These are phyloP conservation scores for Harpagifer antarcticus DNA, from an alignment of 2,797 vertebrate species.

Conservation along the genomic window DNA sequence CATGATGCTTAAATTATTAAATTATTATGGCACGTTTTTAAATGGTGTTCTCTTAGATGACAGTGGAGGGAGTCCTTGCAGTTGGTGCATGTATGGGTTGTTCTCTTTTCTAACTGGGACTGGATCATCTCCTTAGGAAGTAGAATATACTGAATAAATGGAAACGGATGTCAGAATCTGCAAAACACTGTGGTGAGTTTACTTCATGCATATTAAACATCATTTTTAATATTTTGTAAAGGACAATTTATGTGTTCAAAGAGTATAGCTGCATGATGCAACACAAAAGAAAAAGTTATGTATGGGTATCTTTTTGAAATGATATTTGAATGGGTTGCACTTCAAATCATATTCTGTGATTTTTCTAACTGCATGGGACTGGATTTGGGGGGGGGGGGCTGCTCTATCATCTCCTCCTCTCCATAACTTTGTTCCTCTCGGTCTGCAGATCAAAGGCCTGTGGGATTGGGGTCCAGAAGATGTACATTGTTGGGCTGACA, in stretches of 20 bases:
- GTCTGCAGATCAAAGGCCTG: slow-evolving; percentile 94
- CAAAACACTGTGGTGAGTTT: too few relatives aligned
- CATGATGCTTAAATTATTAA: neutral
- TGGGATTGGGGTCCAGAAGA: slow-evolving; percentile 87
- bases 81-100: slow-evolving; percentile 41
- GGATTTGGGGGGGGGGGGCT: slow-evolving; percentile 38
- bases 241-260: too few relatives aligned
- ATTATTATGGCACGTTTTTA: neutral
- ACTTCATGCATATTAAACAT: too few relatives aligned
- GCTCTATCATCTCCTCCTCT: slow-evolving; percentile 75
- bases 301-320: too few relatives aligned
- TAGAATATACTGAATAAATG: too few relatives aligned
- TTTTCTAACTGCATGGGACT: slow-evolving; percentile 45
- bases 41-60: slow-evolving; percentile 12
- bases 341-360: slow-evolving; percentile 53
- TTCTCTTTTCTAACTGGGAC: neutral
- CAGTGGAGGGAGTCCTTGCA: slow-evolving; percentile 14
- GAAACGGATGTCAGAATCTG: too few relatives aligned
- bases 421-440: slow-evolving; percentile 91
- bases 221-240: too few relatives aligned
- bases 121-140: too few relatives aligned
- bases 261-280: too few relatives aligned
- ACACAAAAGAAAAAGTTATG: too few relatives aligned
- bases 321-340: neutral
- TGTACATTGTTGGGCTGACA: slow-evolving; percentile 93